Evolutionary conservation across 1,140 invertebrate species (phyloP).

Genomic region (Vanessa atalanta): DNA sequence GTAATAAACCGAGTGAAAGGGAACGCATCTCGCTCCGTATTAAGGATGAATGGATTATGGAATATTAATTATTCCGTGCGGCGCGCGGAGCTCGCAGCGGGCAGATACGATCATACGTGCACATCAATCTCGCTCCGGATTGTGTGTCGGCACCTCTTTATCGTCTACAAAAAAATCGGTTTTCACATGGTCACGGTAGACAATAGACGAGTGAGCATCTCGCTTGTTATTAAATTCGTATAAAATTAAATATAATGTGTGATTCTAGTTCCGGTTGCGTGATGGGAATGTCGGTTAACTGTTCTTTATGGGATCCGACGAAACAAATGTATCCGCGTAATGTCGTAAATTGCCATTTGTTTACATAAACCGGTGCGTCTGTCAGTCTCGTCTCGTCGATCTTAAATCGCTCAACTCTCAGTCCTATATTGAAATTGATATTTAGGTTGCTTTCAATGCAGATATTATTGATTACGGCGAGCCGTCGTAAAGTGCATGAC

Average conservation of each 20-base stretch:
- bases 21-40: constrained; percentile 43
- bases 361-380: constrained; percentile 35
- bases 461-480: constrained; percentile 61
- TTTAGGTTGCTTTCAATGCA: constrained; percentile 50
- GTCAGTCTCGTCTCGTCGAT: constrained; percentile 18
- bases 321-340: constrained; percentile 47
- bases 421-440: constrained; percentile 35
- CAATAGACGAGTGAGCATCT: constrained; percentile 67
- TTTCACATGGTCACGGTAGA: constrained; percentile 71
- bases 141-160: constrained; percentile 78
- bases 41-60: constrained; percentile 72
- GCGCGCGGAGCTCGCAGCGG: constrained; percentile 62
- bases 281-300: constrained; percentile 71
- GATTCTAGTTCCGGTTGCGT: constrained; percentile 75
- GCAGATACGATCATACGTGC: constrained; percentile 63
- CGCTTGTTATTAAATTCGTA: constrained; percentile 80
- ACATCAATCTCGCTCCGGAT: constrained; percentile 73
- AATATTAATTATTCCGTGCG: constrained; percentile 71
- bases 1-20: constrained; percentile 60
- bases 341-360: constrained; percentile 37
- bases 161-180: constrained; percentile 68
- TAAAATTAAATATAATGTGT: constrained; percentile 80
- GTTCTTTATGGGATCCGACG: constrained; percentile 61
- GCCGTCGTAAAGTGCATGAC: constrained; percentile 61
- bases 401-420: constrained; percentile 32